These are phyloP conservation scores for Bos javanicus DNA, from an alignment of 2,113 vertebrate genomes.

Conservation along the genomic window DNA sequence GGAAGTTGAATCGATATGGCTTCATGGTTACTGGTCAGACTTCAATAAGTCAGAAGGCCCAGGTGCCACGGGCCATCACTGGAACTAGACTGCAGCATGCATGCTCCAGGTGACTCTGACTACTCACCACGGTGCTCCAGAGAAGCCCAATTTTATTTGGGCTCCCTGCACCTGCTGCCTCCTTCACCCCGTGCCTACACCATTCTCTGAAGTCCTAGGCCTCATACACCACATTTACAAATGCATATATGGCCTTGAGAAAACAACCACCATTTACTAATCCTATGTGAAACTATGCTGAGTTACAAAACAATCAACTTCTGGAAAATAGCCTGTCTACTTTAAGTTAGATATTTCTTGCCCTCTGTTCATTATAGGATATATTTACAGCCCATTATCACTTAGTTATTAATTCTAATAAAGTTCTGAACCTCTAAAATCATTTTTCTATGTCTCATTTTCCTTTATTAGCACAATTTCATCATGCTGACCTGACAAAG, in stretches of 20 bases:
- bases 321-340: neutral
- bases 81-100: too few relatives aligned
- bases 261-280: neutral
- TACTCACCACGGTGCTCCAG: too few relatives aligned
- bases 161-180: neutral
- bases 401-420: neutral
- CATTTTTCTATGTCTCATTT: neutral
- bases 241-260: neutral
- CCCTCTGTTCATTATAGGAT: neutral
- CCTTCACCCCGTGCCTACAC: neutral
- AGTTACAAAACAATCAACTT: neutral
- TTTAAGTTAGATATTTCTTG: neutral
- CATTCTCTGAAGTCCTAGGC: neutral
- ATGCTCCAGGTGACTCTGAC: neutral
- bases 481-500: neutral
- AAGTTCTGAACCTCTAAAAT: neutral
- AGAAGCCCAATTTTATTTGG: neutral
- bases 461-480: neutral
- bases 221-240: neutral
- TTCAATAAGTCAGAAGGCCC: neutral
- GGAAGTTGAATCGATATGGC: neutral
- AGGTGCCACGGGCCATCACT: neutral
- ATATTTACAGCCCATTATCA: neutral
- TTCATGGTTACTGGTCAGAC: neutral
- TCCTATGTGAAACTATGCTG: neutral